Base-by-base conservation (phyloP, 1,140 invertebrate genomes). In the Drosophila arizonae region DNA sequence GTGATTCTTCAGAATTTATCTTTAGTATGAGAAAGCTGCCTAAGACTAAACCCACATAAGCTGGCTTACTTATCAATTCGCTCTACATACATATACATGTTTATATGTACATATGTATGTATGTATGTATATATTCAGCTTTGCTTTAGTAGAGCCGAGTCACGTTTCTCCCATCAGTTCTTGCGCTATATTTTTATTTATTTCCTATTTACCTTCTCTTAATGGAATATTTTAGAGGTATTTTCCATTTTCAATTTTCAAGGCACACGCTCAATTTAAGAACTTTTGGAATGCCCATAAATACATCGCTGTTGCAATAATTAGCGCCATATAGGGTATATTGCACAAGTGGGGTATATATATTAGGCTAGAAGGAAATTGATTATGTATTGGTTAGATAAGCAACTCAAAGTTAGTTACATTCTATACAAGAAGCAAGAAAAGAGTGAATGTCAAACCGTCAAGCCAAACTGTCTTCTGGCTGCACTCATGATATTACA, bases 271-370 rank as follows among this genome's bases (percentile, higher is more conserved):
- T 63, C 51, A 46, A 60, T 21, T 60, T 48, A 48, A 39, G 39
- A 63, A 28, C 51, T 30, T 36, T 46, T 55, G 67, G 50, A 48
- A 69, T 63, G 41, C 15, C 9, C 67, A 55, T 69, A 63, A 69
- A 69, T 69, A 68, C 36, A 43, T 66, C 46, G 30, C 33, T 41
- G 24, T 33, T 33, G 41, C 13, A 24, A 39, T 48, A 50, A 67
- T 52, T 50, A 61, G n/a, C 48, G 50, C 11, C 24, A 2, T 5
- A 28, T 17, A 15, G 15, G 36, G 8, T 43, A 4, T 64, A 33
- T 30, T 21, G 2, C 36, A 39, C 0, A 6, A 39, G 10, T 11
- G 10, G 11, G 36, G 1, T 39, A 39, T 39, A 39, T 39, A 9
- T 2, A 2, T 11, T 1, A 3, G 11, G 36, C 3, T 9, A 2